A percentile compares a stretch with the other conserved stretches of the same genome.
Evolutionary conservation across 1,140 invertebrate species (phyloP).

Genomic region (Asobara japonica): DNA sequence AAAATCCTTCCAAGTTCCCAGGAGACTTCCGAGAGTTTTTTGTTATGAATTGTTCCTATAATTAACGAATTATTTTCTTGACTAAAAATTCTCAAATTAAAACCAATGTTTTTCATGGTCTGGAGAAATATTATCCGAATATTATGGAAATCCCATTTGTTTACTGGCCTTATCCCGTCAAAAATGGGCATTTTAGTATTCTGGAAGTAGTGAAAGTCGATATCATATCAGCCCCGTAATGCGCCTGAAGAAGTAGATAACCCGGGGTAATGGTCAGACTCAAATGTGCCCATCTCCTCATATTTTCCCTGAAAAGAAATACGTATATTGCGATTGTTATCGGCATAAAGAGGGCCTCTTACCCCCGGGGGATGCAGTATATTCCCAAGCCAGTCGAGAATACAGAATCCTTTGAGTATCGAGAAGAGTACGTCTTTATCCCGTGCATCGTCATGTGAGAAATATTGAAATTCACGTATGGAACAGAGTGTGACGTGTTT

Average conservation of each 20-base stretch:
- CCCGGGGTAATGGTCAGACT: conserved; percentile 11
- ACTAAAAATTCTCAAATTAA: no score
- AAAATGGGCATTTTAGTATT: no score
- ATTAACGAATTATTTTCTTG: no score
- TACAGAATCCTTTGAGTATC: conserved; percentile 28
- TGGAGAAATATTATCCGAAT: no score
- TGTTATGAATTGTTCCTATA: no score
- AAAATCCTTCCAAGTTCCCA: no score
- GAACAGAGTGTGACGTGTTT: conserved; percentile 7
- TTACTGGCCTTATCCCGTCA: no score
- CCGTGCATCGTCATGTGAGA: conserved; percentile 9
- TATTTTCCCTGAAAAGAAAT: conserved; percentile 3
- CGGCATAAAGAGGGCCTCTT: not conserved
- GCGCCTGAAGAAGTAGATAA: not conserved
- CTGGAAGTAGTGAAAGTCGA: not conserved
- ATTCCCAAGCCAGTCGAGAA: not conserved
- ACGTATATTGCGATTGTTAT: conserved; percentile 35
- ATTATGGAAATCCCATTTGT: no score
- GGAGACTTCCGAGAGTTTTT: no score
- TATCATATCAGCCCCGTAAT: not conserved
- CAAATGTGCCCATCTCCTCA: not conserved
- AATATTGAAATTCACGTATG: conserved; percentile 31
- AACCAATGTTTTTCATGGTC: no score
- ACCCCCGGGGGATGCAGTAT: not conserved
- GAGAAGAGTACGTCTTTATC: not conserved